Evolutionary conservation across 2,888 invertebrate species (phyloP).

Genomic region (Pristionchus arcanus): DNA sequence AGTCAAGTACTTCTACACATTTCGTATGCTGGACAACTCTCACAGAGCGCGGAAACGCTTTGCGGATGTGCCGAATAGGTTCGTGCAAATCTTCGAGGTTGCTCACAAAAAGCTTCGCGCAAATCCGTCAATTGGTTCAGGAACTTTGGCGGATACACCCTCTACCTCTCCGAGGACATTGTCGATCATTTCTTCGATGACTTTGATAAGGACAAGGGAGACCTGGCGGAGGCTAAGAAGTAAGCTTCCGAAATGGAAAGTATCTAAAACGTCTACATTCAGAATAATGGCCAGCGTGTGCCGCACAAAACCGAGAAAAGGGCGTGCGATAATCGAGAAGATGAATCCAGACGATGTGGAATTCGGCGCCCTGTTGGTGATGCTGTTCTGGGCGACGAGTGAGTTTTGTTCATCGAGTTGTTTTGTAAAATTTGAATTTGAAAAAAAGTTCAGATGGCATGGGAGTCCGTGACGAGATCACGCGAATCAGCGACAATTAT

Average conservation of each 20-base stretch:
- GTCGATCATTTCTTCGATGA: background rate
- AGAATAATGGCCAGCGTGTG: background rate
- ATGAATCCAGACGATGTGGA: background rate
- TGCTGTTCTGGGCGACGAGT: constrained; percentile 7
- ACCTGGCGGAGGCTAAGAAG: background rate
- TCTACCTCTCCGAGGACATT: background rate
- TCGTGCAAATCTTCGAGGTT: background rate
- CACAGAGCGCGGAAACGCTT: background rate
- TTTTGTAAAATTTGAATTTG: background rate
- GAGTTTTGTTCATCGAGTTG: background rate
- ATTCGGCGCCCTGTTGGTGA: background rate
- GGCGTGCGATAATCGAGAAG: background rate
- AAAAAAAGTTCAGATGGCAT: background rate
- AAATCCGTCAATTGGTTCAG: too few relatives aligned
- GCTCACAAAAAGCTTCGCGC: too few relatives aligned
- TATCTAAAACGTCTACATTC: too few relatives aligned
- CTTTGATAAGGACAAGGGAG: background rate
- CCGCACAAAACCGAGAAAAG: background rate
- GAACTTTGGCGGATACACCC: background rate
- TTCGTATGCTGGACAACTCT: background rate
- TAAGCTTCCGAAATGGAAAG: background rate
- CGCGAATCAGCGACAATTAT: background rate
- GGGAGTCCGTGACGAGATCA: background rate
- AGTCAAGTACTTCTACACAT: background rate
- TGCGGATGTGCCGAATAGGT: background rate